These are phyloP conservation scores for Spea hammondii DNA, from an alignment of 2,797 vertebrate genomes.

Conservation along the genomic window DNA sequence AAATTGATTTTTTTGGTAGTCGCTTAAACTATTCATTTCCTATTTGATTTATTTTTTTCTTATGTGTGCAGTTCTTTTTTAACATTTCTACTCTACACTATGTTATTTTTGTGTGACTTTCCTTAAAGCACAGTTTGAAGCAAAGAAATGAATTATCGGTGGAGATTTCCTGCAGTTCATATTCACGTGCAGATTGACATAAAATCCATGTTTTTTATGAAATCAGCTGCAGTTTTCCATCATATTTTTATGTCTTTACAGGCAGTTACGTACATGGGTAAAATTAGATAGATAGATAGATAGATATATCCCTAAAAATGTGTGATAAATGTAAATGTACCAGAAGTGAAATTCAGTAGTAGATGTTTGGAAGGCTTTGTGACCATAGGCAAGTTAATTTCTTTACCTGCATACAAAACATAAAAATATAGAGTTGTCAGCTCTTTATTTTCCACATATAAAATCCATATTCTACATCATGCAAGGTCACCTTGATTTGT, in stretches of 20 bases:
- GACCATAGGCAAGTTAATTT: not conserved
- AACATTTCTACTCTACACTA: not conserved
- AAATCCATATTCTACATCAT: not conserved
- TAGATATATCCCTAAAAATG: not conserved
- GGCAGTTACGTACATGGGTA: not conserved
- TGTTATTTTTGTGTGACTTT: conserved; percentile 24
- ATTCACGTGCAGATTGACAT: conserved; percentile 42
- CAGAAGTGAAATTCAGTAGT: not conserved
- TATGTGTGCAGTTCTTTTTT: not conserved
- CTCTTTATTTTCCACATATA: not conserved
- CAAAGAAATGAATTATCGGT: conserved; percentile 37
- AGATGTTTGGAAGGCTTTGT: not conserved
- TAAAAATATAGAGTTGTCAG: not conserved
- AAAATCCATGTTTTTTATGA: conserved; percentile 44
- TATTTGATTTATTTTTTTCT: conserved; percentile 17
- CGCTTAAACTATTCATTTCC: conserved; percentile 22
- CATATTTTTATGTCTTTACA: conserved; percentile 29
- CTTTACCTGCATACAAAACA: not conserved
- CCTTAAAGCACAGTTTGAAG: conserved; percentile 32
- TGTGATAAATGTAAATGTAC: not conserved
- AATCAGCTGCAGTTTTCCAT: conserved; percentile 37
- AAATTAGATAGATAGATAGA: not conserved
- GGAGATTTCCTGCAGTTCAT: conserved; percentile 36
- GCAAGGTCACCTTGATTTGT: not conserved
- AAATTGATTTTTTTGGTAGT: not conserved